Conservation (phyloP, 2,888 invertebrate genomes). For the Xanthorhoe spadicearia region DNA sequence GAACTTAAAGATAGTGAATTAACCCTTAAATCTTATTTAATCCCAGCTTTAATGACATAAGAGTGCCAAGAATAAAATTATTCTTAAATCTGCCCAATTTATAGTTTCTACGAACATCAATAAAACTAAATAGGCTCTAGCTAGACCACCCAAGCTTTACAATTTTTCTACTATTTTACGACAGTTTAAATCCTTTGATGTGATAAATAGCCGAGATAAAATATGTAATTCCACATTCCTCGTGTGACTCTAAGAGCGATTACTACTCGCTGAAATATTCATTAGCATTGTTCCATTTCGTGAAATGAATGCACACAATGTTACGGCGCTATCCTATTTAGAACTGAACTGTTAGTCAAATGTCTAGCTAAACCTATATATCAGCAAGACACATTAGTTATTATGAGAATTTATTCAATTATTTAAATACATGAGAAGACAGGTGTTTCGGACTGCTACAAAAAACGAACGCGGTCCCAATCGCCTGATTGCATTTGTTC, state of each 20-base stretch:
- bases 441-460: too few species aligned
- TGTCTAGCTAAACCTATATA: too few species aligned
- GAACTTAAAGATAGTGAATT: too few species aligned
- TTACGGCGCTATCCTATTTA: constrained; percentile 9
- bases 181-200: background rate
- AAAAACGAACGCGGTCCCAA: too few species aligned
- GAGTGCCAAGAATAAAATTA: background rate
- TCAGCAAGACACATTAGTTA: too few species aligned
- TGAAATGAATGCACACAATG: constrained; percentile 29
- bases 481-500: too few species aligned
- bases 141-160: background rate
- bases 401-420: too few species aligned
- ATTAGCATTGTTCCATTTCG: constrained; percentile 39
- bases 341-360: background rate
- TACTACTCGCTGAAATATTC: constrained; percentile 29
- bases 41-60: background rate
- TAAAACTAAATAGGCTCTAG: background rate
- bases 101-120: background rate
- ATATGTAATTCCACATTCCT: background rate
- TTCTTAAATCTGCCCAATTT: background rate
- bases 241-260: constrained; percentile 12
- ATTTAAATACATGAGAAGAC: too few species aligned
- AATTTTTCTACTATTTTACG: background rate
- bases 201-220: background rate
- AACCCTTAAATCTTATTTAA: too few species aligned